phyloP scores from a whole-genome alignment of 2,888 invertebrate species.

The Lepidocyrtinus sp. region DNA sequence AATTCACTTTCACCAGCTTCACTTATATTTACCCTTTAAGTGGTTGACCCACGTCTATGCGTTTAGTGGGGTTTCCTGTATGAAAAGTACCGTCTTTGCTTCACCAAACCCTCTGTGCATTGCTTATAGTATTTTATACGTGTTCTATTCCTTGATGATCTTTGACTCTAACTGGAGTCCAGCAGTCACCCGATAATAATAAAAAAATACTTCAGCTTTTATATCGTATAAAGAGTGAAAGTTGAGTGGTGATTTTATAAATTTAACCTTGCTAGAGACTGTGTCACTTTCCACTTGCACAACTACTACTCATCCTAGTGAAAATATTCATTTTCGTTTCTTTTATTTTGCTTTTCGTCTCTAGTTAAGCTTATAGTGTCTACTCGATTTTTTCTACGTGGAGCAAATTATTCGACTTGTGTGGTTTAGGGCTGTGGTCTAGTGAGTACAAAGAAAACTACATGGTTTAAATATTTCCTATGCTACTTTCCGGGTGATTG shows the following conservation, averaged over 20 bases:
- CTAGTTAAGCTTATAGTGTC: conserved; percentile 21
- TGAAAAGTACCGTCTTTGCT: too few species aligned
- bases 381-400: conserved; percentile 33
- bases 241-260: not conserved
- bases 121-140: conserved; percentile 13
- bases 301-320: conserved; percentile 46
- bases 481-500: too few species aligned
- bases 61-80: too few species aligned
- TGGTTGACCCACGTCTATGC: too few species aligned
- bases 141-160: not conserved
- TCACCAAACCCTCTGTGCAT: too few species aligned
- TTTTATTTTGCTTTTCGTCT: conserved; percentile 10
- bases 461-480: conserved; percentile 18
- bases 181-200: too few species aligned
- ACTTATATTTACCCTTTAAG: too few species aligned
- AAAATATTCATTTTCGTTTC: conserved; percentile 33
- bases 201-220: too few species aligned
- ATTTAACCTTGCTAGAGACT: not conserved
- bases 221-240: too few species aligned
- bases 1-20: too few species aligned
- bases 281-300: conserved; percentile 53
- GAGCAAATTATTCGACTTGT: conserved; percentile 27
- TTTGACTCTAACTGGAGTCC: too few species aligned
- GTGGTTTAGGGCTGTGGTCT: conserved; percentile 14
- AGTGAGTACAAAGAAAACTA: too few species aligned